Conservation (phyloP, 2,797 vertebrate genomes). For the Neoniphon sammara region DNA sequence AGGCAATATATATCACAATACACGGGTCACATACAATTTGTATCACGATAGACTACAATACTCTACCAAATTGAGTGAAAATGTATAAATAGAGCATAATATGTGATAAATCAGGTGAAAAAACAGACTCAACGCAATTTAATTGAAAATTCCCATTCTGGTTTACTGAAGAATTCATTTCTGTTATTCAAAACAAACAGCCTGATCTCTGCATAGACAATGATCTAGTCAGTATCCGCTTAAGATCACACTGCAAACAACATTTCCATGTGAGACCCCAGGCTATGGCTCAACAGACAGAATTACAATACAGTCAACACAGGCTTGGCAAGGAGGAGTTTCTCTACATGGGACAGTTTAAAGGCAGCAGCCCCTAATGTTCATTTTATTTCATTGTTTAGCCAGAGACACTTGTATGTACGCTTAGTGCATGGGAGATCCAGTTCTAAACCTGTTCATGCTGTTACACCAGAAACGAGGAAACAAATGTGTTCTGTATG, state of each 20-base stretch:
- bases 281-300: conserved; percentile 20
- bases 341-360: neutral
- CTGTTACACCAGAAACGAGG: neutral
- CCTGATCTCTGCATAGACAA: conserved; percentile 13
- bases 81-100: no score
- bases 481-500: neutral
- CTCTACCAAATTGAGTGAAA: no score
- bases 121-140: no score
- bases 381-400: neutral
- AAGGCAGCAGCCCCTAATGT: conserved; percentile 12
- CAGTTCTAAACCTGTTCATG: neutral
- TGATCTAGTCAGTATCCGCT: conserved; percentile 45
- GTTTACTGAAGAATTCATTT: conserved; percentile 8
- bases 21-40: no score
- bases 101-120: no score
- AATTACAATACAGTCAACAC: neutral
- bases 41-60: no score
- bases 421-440: neutral
- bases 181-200: conserved; percentile 42
- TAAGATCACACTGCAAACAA: conserved; percentile 12
- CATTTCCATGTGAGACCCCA: conserved; percentile 30
- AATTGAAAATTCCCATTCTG: no score
- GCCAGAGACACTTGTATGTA: neutral
- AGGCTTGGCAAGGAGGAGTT: neutral
- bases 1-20: no score